Conservation (phyloP, 2,797 vertebrate genomes). For the Rhadinocentrus ornatus region DNA sequence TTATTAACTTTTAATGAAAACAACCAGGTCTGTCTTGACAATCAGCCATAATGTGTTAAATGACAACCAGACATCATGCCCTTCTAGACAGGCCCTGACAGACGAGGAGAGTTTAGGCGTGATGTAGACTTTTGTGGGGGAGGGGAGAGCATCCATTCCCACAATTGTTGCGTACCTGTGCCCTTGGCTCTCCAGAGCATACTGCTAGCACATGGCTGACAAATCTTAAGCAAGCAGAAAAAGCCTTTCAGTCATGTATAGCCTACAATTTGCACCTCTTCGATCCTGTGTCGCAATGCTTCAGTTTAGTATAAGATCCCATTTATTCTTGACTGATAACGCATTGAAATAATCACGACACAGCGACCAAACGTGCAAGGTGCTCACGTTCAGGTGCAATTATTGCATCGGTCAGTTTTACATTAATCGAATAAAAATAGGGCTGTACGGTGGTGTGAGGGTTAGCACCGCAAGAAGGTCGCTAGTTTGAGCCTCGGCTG, state of each 20-base stretch:
- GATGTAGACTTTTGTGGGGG: conserved; percentile 59
- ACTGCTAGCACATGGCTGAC: conserved; percentile 46
- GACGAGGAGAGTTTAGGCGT: conserved; percentile 45
- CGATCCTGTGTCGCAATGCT: not conserved
- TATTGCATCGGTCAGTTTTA: not conserved
- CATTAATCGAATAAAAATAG: not conserved
- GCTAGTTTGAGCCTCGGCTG: too few species aligned
- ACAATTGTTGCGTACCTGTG: conserved; percentile 68
- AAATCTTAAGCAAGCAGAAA: conserved; percentile 13
- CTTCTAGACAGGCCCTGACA: conserved; percentile 62
- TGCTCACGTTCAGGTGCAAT: conserved; percentile 1
- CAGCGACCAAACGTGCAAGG: not conserved
- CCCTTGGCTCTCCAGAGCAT: conserved; percentile 54
- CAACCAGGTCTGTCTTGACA: conserved; percentile 40
- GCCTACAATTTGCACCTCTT: conserved; percentile 11
- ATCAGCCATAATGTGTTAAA: conserved; percentile 63
- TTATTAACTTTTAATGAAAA: conserved; percentile 28
- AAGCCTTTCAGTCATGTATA: not conserved
- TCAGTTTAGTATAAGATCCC: not conserved
- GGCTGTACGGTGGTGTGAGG: too few species aligned
- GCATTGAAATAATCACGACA: not conserved
- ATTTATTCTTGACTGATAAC: not conserved
- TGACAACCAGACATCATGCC: conserved; percentile 69
- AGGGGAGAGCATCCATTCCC: conserved; percentile 57
- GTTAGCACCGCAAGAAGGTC: too few species aligned